Conservation (phyloP, 2,113 vertebrate species). For the Takifugu flavidus region DNA sequence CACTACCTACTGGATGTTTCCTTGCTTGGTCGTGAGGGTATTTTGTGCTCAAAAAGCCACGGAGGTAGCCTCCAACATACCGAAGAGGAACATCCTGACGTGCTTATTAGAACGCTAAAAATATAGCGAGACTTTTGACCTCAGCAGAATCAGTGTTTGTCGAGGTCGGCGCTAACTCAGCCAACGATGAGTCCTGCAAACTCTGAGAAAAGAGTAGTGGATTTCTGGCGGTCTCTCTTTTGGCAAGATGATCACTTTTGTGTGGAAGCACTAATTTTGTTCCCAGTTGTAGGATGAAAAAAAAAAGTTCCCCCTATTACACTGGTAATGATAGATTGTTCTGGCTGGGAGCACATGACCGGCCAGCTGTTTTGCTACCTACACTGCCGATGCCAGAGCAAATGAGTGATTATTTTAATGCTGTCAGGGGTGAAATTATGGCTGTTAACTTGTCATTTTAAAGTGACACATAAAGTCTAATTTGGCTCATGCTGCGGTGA, state of each 20-base stretch:
- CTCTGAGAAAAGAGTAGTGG: conserved; percentile 33
- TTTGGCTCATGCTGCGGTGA: conserved; percentile 59
- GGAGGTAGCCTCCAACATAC: background rate
- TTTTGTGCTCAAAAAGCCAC: background rate
- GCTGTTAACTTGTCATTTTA: conserved; percentile 69
- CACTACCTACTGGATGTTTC: background rate
- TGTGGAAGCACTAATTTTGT: conserved; percentile 74
- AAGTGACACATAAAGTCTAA: conserved; percentile 61
- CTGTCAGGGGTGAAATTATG: conserved; percentile 66
- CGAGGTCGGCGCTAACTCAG: conserved; percentile 42
- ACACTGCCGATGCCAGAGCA: conserved; percentile 62
- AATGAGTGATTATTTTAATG: conserved; percentile 67
- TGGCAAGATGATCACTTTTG: conserved; percentile 67
- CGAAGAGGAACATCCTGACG: conserved; percentile 2
- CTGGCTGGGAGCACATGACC: conserved; percentile 57
- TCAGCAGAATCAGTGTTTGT: conserved; percentile 21
- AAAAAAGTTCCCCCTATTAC: conserved; percentile 67
- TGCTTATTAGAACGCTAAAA: conserved; percentile 22
- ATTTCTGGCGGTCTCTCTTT: conserved; percentile 48
- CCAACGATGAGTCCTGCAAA: conserved; percentile 36
- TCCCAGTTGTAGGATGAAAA: conserved; percentile 64
- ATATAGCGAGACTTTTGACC: conserved; percentile 33
- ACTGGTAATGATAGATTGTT: conserved; percentile 71
- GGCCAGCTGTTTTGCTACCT: conserved; percentile 59
- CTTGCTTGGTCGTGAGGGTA: background rate